phyloP scores from a whole-genome alignment of 1,140 invertebrate genomes.

The Araneus ventricosus region DNA sequence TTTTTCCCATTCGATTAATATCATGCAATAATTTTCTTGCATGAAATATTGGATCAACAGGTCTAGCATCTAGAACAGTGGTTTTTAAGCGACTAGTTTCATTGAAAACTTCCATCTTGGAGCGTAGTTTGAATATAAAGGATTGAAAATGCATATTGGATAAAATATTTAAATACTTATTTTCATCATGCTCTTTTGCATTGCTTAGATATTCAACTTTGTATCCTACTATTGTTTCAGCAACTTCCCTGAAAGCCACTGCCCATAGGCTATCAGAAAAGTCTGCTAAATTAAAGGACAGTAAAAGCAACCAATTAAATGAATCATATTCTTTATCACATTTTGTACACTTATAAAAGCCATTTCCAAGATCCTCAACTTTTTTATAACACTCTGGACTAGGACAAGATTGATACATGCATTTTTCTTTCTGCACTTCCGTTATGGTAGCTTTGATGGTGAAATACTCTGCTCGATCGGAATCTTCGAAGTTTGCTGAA shows the following conservation, averaged over 20 bases:
- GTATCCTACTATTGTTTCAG: constrained; percentile 88
- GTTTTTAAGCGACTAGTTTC: constrained; percentile 78
- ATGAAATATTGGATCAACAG: constrained; percentile 6
- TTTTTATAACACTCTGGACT: constrained; percentile 94
- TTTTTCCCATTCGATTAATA: constrained; percentile 38
- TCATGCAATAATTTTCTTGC: constrained; percentile 39
- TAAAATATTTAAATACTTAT: constrained; percentile 84
- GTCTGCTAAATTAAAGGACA: constrained; percentile 88
- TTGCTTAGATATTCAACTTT: constrained; percentile 89
- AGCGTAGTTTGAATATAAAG: constrained; percentile 89
- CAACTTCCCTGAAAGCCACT: constrained; percentile 93
- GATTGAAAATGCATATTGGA: constrained; percentile 88
- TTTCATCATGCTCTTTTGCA: constrained; percentile 77
- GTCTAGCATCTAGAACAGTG: not conserved
- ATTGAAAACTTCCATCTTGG: constrained; percentile 95
- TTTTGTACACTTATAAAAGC: constrained; percentile 95
- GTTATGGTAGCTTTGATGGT: constrained; percentile 86
- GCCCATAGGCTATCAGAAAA: constrained; percentile 90
- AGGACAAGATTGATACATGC: constrained; percentile 91
- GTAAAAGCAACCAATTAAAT: constrained; percentile 91
- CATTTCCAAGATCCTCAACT: constrained; percentile 91
- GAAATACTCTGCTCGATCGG: constrained; percentile 89
- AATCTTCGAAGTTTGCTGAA: constrained; percentile 84
- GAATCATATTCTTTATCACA: constrained; percentile 91
- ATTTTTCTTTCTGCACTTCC: constrained; percentile 87